Evolutionary conservation across 2,113 vertebrate genomes (phyloP).

Genomic region (Puffinus mauretanicus): DNA sequence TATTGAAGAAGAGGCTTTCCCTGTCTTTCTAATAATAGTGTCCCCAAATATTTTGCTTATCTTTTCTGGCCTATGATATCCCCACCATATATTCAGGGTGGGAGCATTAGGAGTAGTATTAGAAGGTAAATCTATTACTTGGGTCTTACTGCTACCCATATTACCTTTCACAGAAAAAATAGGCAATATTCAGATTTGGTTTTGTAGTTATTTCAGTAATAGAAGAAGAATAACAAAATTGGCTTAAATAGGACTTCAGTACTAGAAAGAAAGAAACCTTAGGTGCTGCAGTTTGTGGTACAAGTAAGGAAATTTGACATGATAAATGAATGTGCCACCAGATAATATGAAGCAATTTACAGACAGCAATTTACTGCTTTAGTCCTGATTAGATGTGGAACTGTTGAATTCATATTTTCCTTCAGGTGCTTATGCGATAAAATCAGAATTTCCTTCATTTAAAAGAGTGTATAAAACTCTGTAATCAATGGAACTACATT

Average conservation of each 20-base stretch:
- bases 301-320: background rate
- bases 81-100: background rate
- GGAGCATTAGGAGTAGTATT: background rate
- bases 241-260: background rate
- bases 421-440: background rate
- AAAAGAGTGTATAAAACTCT: background rate
- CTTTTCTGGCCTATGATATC: background rate
- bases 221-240: background rate
- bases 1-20: background rate
- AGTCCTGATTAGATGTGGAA: background rate
- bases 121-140: background rate
- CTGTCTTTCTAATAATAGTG: background rate
- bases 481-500: background rate
- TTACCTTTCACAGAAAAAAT: background rate
- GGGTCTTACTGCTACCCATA: background rate
- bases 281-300: background rate
- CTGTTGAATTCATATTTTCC: background rate
- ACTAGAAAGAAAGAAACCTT: background rate
- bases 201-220: background rate
- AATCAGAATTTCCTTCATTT: background rate
- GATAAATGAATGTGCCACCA: background rate
- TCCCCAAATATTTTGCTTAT: background rate
- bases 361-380: background rate
- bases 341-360: background rate
- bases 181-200: background rate